phyloP scores from a whole-genome alignment of 2,797 vertebrate species.

The Danio choprae region DNA sequence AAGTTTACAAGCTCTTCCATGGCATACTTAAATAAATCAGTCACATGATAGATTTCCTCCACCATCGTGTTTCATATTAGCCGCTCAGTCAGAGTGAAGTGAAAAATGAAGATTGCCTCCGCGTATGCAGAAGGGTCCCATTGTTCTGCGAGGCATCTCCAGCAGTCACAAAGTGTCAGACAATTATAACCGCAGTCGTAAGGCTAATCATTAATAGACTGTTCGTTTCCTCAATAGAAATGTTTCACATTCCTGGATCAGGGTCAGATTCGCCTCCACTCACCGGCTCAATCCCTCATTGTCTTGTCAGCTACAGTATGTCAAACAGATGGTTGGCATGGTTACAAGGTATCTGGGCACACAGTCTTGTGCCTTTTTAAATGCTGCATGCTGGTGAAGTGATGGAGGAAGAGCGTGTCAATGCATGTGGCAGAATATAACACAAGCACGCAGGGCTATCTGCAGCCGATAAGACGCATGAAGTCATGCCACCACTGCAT shows the following conservation, averaged over 20 bases:
- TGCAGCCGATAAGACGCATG: slow-evolving; percentile 68
- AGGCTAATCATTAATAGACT: slow-evolving; percentile 56
- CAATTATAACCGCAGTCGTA: slow-evolving; percentile 49
- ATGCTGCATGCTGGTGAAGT: slow-evolving; percentile 40
- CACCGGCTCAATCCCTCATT: slow-evolving; percentile 54
- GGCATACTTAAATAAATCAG: slow-evolving; percentile 10
- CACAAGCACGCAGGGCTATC: slow-evolving; percentile 62
- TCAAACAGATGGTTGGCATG: slow-evolving; percentile 62
- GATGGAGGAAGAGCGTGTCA: slow-evolving; percentile 38
- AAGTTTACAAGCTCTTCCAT: slow-evolving; percentile 3
- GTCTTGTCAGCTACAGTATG: slow-evolving; percentile 56
- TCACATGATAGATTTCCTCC: slow-evolving; percentile 25
- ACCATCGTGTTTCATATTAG: slow-evolving; percentile 33
- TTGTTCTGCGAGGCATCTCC: slow-evolving; percentile 32
- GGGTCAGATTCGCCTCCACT: slow-evolving; percentile 50
- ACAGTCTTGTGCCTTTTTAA: slow-evolving; percentile 61
- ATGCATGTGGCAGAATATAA: slow-evolving; percentile 59
- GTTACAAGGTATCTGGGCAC: slow-evolving; percentile 54
- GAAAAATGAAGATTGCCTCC: slow-evolving; percentile 1
- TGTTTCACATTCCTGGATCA: slow-evolving; percentile 57
- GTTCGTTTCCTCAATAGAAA: slow-evolving; percentile 46
- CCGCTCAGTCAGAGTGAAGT: slow-evolving; percentile 2
- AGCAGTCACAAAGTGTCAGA: slow-evolving; percentile 29
- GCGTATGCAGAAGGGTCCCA: not conserved
- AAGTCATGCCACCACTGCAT: slow-evolving; percentile 73